These are phyloP conservation scores for Ennomos fuscantarius DNA, from an alignment of 2,888 invertebrate species.

Conservation along the genomic window DNA sequence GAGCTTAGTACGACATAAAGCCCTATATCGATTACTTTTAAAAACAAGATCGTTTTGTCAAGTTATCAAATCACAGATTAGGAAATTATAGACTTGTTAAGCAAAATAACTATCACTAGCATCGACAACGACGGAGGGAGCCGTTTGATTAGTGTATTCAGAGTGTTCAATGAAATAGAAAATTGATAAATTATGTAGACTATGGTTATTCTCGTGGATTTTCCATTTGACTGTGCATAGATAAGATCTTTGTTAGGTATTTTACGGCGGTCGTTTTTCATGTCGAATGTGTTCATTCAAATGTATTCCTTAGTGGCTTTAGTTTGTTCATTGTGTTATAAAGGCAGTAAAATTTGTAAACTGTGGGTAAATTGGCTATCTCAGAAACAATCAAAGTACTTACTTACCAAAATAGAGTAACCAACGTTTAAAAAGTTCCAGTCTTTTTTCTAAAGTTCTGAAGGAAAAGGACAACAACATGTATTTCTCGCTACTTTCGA, in stretches of 20 bases:
- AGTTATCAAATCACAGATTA: too few species aligned
- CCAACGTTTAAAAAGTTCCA: too few species aligned
- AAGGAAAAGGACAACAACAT: too few species aligned
- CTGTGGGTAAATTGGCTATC: too few species aligned
- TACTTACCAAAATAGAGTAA: too few species aligned
- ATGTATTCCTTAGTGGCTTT: constrained; percentile 16
- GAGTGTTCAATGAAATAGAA: constrained; percentile 45
- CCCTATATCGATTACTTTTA: too few species aligned
- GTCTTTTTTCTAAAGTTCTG: too few species aligned
- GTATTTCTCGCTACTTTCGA: too few species aligned
- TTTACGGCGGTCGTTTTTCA: constrained; percentile 37
- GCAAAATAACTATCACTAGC: constrained; percentile 24
- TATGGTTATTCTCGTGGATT: constrained; percentile 40
- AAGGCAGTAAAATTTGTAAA: too few species aligned
- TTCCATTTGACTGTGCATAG: constrained; percentile 39
- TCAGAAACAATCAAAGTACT: too few species aligned
- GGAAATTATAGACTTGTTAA: constrained; percentile 1
- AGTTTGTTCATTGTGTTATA: constrained; percentile 9
- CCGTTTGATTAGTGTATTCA: constrained; percentile 45
- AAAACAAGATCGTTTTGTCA: too few species aligned
- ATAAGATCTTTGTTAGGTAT: constrained; percentile 36
- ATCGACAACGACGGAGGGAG: constrained; percentile 20
- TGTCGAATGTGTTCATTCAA: constrained; percentile 27
- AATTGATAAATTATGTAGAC: constrained; percentile 49
- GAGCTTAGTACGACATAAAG: too few species aligned